phyloP scores from a whole-genome alignment of 64 coral and sea anemone genomes.

The Porites australiensis region DNA sequence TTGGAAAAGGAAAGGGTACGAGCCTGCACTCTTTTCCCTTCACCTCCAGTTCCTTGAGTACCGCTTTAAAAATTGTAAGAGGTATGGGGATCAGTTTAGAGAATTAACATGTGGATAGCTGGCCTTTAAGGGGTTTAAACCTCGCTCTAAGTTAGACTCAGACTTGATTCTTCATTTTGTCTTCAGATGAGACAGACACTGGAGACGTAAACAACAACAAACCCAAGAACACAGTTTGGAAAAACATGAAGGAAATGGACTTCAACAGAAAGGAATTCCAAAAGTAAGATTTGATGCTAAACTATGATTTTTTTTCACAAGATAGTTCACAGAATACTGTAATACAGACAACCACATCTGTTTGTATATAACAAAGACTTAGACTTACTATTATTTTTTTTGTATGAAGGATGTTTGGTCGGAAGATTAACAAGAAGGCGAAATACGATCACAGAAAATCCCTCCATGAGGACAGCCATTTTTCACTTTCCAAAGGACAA shows the following conservation, averaged over 20 bases:
- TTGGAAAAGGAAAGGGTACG: no score
- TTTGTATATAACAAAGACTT: no score
- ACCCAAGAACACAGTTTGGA: constrained; percentile 75
- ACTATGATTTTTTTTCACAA: not conserved
- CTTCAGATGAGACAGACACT: constrained; percentile 63
- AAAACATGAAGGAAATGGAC: constrained; percentile 82
- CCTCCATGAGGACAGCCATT: constrained; percentile 86
- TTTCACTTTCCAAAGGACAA: constrained; percentile 82
- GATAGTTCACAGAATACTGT: no score
- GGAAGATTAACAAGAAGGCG: constrained; percentile 73
- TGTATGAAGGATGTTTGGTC: constrained; percentile 86
- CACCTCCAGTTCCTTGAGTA: no score
- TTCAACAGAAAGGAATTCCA: constrained; percentile 92
- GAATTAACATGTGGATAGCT: no score
- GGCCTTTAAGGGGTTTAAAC: not conserved
- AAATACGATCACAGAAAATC: constrained; percentile 73
- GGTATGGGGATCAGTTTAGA: no score
- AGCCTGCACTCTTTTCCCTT: no score
- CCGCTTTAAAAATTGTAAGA: no score
- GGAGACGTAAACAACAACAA: constrained; percentile 55
- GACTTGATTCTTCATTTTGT: not conserved
- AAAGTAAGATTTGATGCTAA: constrained; percentile 67
- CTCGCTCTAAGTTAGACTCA: not conserved
- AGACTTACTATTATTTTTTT: not conserved
- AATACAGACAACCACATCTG: no score